Conservation (phyloP, 2,113 vertebrate species). For the Scolopax mira region DNA sequence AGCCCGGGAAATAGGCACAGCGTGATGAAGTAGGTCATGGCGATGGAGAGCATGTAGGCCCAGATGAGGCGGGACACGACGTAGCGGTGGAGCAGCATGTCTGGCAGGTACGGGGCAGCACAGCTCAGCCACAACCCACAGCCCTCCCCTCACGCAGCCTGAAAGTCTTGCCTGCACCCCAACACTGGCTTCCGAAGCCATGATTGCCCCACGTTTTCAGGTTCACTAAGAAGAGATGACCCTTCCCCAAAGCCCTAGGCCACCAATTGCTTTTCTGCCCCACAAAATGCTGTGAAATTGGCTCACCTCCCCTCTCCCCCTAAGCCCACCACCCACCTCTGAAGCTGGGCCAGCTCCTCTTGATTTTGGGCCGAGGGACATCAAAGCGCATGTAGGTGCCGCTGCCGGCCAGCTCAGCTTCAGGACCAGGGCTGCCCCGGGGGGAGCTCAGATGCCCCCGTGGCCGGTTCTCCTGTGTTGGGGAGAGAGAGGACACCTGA, state of each 20-base stretch:
- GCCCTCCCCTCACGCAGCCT: neutral
- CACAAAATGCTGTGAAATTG: neutral
- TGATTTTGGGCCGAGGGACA: constrained; percentile 79
- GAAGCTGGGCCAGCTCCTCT: constrained; percentile 88
- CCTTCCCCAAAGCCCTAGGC: neutral
- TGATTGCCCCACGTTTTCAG: neutral
- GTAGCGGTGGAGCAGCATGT: constrained; percentile 93
- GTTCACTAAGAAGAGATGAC: neutral
- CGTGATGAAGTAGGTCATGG: constrained; percentile 96
- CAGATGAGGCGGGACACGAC: constrained; percentile 92
- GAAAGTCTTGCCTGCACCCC: neutral
- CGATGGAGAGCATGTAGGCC: constrained; percentile 96
- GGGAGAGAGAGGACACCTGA: neutral
- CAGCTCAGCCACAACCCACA: neutral
- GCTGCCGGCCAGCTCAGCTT: constrained; percentile 72
- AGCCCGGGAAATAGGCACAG: constrained; percentile 95
- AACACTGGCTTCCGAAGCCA: neutral
- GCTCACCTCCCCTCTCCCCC: neutral
- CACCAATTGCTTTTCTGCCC: fast-evolving
- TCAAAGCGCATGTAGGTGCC: constrained; percentile 89
- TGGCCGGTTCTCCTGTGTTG: constrained; percentile 76
- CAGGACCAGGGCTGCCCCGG: constrained; percentile 70
- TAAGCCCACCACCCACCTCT: constrained; percentile 69
- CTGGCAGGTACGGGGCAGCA: constrained; percentile 62
- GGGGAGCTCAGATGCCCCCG: constrained; percentile 29